Conservation (phyloP, 2,113 vertebrate species). For the Nothobranchius kuhntae region DNA sequence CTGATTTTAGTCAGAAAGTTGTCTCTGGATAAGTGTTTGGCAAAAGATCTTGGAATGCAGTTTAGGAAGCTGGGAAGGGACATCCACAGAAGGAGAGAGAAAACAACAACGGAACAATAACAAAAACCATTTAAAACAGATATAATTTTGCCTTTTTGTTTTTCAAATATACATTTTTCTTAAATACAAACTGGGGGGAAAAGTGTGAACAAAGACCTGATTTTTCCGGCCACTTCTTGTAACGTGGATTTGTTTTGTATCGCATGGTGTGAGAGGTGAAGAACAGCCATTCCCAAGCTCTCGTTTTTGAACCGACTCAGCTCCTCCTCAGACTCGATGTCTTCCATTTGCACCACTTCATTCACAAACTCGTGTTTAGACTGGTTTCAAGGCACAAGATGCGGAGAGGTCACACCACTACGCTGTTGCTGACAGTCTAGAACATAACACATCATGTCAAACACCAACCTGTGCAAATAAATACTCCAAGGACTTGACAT, state of each 20-base stretch:
- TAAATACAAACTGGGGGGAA: too few relatives aligned
- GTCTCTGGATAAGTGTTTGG: conserved; percentile 80
- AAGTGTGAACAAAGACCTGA: conserved; percentile 74
- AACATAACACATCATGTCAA: background rate
- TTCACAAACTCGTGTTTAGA: conserved; percentile 91
- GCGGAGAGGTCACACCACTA: background rate
- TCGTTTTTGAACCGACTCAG: conserved; percentile 87
- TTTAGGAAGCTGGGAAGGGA: conserved; percentile 80
- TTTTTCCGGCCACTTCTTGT: conserved; percentile 83
- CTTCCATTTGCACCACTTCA: conserved; percentile 79
- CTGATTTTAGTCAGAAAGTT: conserved; percentile 84
- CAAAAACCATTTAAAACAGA: conserved; percentile 1
- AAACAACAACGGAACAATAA: conserved; percentile 1
- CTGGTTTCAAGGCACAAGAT: conserved; percentile 61
- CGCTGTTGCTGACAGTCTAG: background rate
- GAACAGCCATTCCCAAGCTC: conserved; percentile 92
- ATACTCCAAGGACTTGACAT: conserved; percentile 86
- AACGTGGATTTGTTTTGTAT: conserved; percentile 75
- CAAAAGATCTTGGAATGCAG: conserved; percentile 89
- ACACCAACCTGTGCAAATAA: conserved; percentile 87
- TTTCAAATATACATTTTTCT: too few relatives aligned
- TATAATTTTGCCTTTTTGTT: background rate
- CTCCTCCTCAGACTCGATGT: conserved; percentile 79
- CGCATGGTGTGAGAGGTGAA: conserved; percentile 87
- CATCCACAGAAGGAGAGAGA: background rate